Base-by-base conservation (phyloP, 2,888 invertebrate genomes). In the Drosophila subquinaria region DNA sequence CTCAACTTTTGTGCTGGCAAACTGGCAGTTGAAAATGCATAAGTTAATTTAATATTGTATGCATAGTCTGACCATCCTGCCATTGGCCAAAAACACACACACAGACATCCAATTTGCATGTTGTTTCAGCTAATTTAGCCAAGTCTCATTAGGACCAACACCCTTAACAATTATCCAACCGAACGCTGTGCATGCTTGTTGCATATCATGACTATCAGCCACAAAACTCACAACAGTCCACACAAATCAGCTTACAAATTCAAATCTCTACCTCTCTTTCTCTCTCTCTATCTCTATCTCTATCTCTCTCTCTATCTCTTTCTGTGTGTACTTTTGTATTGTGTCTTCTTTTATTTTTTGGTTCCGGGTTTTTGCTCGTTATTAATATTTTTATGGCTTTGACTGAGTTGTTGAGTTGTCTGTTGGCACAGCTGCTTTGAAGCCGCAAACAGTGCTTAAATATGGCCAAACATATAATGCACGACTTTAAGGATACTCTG, bases 161-260 rank as follows among this genome's bases (percentile, higher is more conserved):
- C 55, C 23, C 45, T 45, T 66, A 63, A 59, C 63, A 71, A 63
- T 70, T 70, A 43, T 62, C 51, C 57, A 64, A 64, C 60, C 67
- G 60, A 53, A 27, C 42, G 17, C n/a, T 43, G 13, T 45, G 42
- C 43, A 33, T 42, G 30, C 13, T 20, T 47, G 50, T n/a, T 30
- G 47, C 38, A 63, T 42, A 36, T 36, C 66, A 59, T 23, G 20
- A 36, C 27, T 36, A 62, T 45, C 27, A n/a, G 57, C 47, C 40
- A 53, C 43, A 17, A 53, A 60, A 67, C 42, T 43, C 36, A 36
- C 33, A 45, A 62, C 55, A 56, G 61, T 55, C 74, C 56, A 56
- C 63, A 65, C 51, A 71, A 78, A 79, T 71, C 79, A 74, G 79
- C 71, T 77, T 77, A 62, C 65, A 75, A 77, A 67, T 77, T 59